These are phyloP conservation scores for Lepilemur septentrionalis DNA, from an alignment of 2,797 vertebrate species.

Conservation along the genomic window DNA sequence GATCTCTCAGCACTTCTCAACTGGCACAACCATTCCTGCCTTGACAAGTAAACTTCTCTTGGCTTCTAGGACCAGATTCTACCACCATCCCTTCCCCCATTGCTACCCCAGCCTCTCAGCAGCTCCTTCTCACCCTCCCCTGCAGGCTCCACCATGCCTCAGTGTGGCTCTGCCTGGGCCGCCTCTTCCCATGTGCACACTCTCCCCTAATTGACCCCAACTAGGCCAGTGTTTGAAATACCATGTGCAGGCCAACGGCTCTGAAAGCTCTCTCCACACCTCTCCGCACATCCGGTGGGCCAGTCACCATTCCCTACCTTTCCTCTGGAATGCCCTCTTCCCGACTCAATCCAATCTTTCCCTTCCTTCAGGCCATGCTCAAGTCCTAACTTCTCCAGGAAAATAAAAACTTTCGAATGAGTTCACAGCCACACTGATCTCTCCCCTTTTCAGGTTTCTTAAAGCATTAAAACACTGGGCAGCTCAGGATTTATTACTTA, in stretches of 20 bases:
- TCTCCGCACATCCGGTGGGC: background rate
- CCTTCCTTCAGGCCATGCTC: background rate
- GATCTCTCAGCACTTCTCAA: background rate
- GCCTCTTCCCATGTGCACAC: background rate
- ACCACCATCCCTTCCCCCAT: background rate
- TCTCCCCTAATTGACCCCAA: background rate
- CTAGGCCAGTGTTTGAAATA: background rate
- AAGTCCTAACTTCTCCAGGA: background rate
- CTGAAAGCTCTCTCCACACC: background rate
- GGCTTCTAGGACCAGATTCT: background rate
- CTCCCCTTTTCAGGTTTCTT: background rate
- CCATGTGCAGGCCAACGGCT: accelerated
- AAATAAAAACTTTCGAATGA: background rate
- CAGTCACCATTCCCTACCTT: background rate
- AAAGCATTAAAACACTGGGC: background rate
- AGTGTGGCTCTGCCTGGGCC: background rate
- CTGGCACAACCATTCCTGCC: accelerated
- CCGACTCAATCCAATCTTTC: background rate
- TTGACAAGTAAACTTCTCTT: background rate
- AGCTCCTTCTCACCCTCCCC: background rate
- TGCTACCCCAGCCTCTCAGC: background rate
- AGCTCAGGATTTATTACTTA: background rate
- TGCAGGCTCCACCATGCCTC: background rate
- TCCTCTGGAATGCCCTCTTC: background rate
- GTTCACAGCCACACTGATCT: background rate